These are phyloP conservation scores for Scelioninae gen. 1 DNA, from an alignment of 2,888 invertebrate species.

Conservation along the genomic window DNA sequence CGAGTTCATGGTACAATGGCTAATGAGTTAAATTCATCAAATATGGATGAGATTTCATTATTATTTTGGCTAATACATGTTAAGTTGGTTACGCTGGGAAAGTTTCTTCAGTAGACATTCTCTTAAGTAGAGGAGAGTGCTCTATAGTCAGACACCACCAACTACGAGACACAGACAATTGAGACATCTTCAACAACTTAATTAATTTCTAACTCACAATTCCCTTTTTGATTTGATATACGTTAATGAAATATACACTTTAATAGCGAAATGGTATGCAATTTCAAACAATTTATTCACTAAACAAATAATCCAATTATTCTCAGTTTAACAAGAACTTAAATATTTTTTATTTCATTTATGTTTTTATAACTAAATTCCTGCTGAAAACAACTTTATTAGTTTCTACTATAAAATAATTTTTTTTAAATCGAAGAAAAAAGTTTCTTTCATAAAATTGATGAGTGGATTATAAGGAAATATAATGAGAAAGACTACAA, in stretches of 20 bases:
- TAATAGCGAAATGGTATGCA: too few relatives aligned
- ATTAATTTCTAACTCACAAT: too few relatives aligned
- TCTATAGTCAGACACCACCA: slow-evolving; percentile 41
- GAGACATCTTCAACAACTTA: too few relatives aligned
- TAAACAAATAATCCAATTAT: too few relatives aligned
- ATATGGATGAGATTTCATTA: slow-evolving; percentile 39
- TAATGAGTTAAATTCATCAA: slow-evolving; percentile 27
- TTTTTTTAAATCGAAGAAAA: not conserved
- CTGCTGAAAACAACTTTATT: too few relatives aligned
- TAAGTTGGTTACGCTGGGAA: slow-evolving; percentile 39
- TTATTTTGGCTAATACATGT: slow-evolving; percentile 37
- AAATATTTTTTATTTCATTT: too few relatives aligned
- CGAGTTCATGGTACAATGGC: slow-evolving; percentile 10
- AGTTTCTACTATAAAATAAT: too few relatives aligned
- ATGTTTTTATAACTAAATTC: too few relatives aligned
- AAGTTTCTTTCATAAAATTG: not conserved
- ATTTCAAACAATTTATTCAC: too few relatives aligned
- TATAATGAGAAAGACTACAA: not conserved
- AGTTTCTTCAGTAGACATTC: slow-evolving; percentile 29
- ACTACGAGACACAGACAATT: slow-evolving; percentile 10
- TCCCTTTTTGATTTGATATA: too few relatives aligned
- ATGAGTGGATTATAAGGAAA: slow-evolving; percentile 1
- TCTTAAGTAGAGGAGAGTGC: slow-evolving; percentile 47
- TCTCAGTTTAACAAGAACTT: too few relatives aligned
- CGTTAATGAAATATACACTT: too few relatives aligned